Conservation (phyloP, 2,797 vertebrate genomes). For the Danio choprae region DNA sequence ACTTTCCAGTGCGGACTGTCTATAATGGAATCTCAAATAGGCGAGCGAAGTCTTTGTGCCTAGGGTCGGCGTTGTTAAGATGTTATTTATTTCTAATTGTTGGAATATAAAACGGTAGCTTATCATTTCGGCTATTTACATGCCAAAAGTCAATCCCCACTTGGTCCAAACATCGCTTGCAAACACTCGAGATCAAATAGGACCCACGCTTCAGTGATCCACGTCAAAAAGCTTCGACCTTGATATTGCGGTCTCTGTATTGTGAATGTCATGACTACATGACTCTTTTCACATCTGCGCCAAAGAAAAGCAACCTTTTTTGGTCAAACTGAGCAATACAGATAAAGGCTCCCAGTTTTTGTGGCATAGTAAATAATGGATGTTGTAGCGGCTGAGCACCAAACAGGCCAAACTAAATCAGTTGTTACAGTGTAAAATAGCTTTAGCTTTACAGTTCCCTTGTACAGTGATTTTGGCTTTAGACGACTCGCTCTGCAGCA, state of each 20-base stretch:
- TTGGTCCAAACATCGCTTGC: constrained; percentile 75
- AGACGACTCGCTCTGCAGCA: constrained; percentile 44
- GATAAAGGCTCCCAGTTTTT: constrained; percentile 28
- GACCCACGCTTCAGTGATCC: constrained; percentile 51
- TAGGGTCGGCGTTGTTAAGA: constrained; percentile 81
- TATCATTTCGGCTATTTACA: constrained; percentile 87
- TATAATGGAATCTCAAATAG: constrained; percentile 91
- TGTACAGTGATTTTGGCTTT: constrained; percentile 56
- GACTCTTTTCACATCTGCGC: constrained; percentile 2
- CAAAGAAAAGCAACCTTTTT: not conserved
- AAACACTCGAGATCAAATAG: constrained; percentile 76
- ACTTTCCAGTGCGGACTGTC: constrained; percentile 86
- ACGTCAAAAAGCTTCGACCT: constrained; percentile 38
- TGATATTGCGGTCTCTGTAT: constrained; percentile 24
- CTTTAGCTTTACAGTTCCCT: constrained; percentile 46
- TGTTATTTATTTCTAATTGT: constrained; percentile 91
- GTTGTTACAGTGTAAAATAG: constrained; percentile 52
- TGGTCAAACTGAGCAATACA: constrained; percentile 15
- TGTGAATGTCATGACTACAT: not conserved
- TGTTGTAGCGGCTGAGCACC: constrained; percentile 29
- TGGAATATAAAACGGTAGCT: constrained; percentile 88
- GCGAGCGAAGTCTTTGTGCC: constrained; percentile 81
- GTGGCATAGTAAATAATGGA: constrained; percentile 33
- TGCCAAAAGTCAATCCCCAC: constrained; percentile 83
- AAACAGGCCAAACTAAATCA: constrained; percentile 50